A percentile compares a stretch with the other conserved stretches of the same genome.
Conservation (phyloP, 2,888 invertebrate genomes). For the Hirtodrosophila histrioides region DNA sequence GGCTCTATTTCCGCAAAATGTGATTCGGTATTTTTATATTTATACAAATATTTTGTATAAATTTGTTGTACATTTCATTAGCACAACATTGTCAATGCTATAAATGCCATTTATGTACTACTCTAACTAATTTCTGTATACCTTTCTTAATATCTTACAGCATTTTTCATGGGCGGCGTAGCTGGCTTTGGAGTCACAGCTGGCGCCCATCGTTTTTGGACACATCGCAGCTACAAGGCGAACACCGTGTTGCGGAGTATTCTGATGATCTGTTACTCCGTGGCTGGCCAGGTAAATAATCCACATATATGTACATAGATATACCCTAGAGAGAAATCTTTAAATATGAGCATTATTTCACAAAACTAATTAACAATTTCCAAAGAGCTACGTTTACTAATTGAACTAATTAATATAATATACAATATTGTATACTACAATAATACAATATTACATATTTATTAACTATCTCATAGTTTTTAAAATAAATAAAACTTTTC, state of each 20-base stretch:
- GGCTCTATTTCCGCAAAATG: constrained; percentile 69
- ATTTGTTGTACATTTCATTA: constrained; percentile 50
- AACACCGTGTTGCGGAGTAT: constrained; percentile 87
- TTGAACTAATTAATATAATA: too few relatives aligned
- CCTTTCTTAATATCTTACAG: constrained; percentile 82
- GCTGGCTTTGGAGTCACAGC: constrained; percentile 89
- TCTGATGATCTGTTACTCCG: constrained; percentile 87
- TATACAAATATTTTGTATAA: constrained; percentile 7
- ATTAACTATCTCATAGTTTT: too few relatives aligned
- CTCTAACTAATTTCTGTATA: not conserved
- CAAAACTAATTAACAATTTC: too few relatives aligned
- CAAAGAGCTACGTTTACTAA: too few relatives aligned
- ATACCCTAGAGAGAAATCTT: too few relatives aligned
- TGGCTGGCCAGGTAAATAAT: constrained; percentile 88
- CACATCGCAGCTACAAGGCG: constrained; percentile 89
- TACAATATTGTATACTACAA: too few relatives aligned
- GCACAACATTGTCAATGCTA: constrained; percentile 36
- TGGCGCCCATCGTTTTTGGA: constrained; percentile 89
- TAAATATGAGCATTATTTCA: too few relatives aligned
- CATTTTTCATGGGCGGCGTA: constrained; percentile 85
- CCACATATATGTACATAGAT: too few relatives aligned
- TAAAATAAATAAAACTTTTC: too few relatives aligned
- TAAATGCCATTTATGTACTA: constrained; percentile 14
- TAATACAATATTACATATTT: too few relatives aligned
- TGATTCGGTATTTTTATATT: constrained; percentile 40